phyloP scores from a whole-genome alignment of 2,888 invertebrate species.

The Limnephilus marmoratus region DNA sequence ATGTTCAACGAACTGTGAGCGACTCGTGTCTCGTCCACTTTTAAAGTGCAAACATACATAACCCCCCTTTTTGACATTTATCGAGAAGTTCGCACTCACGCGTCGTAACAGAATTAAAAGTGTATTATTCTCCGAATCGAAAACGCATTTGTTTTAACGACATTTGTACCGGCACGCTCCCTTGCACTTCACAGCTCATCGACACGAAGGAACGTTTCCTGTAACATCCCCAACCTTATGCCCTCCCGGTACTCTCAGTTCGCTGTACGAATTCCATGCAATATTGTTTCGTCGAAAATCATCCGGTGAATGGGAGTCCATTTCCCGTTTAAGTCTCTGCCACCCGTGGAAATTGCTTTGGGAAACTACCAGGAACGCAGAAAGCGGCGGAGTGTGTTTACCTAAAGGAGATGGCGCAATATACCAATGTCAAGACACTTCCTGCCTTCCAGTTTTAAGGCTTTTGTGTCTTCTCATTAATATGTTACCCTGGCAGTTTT shows the following conservation, averaged over 20 bases:
- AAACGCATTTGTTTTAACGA: conserved; percentile 59
- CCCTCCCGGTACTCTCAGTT: conserved; percentile 57
- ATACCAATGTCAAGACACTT: conserved; percentile 64
- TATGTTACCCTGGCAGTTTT: conserved; percentile 19
- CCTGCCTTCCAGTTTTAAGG: conserved; percentile 49
- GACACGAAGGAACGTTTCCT: conserved; percentile 55
- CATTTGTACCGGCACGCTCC: conserved; percentile 48
- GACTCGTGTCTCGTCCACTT: neutral
- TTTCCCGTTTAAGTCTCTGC: conserved; percentile 54
- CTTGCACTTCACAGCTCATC: conserved; percentile 60
- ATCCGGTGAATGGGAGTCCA: conserved; percentile 54
- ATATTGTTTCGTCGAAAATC: conserved; percentile 51
- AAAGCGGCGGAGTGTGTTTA: conserved; percentile 53
- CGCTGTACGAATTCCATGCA: conserved; percentile 51
- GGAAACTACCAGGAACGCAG: conserved; percentile 54
- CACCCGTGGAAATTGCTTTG: conserved; percentile 46
- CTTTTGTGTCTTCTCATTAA: conserved; percentile 23
- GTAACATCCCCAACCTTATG: conserved; percentile 46
- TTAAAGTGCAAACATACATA: conserved; percentile 3
- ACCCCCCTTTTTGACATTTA: conserved; percentile 18
- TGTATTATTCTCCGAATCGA: conserved; percentile 47
- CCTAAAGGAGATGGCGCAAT: conserved; percentile 62
- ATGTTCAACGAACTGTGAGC: neutral
- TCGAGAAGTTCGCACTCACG: conserved; percentile 28
- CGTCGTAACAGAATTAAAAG: conserved; percentile 50